Percentiles rank a stretch among this genome's conserved stretches.
phyloP scores from a whole-genome alignment of 2,113 vertebrate species.

The Corythornis madagascariensis region DNA sequence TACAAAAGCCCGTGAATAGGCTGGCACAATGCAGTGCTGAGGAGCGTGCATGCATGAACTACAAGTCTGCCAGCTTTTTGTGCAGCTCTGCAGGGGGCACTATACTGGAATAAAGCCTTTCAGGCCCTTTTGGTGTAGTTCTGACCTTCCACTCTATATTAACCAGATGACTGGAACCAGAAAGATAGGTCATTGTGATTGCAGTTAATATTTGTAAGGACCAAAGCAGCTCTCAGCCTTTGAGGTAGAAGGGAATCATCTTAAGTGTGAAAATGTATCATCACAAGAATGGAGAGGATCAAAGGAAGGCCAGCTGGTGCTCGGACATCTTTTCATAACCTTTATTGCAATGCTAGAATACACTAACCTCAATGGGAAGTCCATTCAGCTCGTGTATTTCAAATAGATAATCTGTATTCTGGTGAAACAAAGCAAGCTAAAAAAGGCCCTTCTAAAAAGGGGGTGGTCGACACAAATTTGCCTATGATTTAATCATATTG shows the following conservation, averaged over 20 bases:
- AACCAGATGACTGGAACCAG: constrained; percentile 72
- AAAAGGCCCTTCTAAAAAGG: constrained; percentile 39
- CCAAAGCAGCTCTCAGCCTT: constrained; percentile 66
- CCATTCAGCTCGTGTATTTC: constrained; percentile 57
- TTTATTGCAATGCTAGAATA: constrained; percentile 68
- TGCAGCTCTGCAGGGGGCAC: constrained; percentile 66
- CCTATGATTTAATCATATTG: constrained; percentile 65
- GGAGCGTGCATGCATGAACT: constrained; percentile 72
- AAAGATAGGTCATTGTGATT: constrained; percentile 70
- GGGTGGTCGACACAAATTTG: constrained; percentile 57
- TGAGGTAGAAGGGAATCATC: constrained; percentile 69
- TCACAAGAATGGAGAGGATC: constrained; percentile 68
- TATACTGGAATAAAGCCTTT: constrained; percentile 66
- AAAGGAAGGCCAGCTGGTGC: constrained; percentile 71
- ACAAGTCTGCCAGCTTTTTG: constrained; percentile 70
- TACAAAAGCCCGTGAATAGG: constrained; percentile 69
- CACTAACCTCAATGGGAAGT: constrained; percentile 68
- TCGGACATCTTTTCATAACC: constrained; percentile 70
- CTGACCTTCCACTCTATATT: constrained; percentile 69
- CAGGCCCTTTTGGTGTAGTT: constrained; percentile 61
- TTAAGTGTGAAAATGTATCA: constrained; percentile 72
- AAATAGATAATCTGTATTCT: constrained; percentile 64
- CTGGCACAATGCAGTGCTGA: constrained; percentile 52
- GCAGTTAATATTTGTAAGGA: constrained; percentile 72
- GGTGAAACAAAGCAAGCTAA: constrained; percentile 44